Percentiles rank a stretch among this genome's conserved stretches.
These are phyloP conservation scores for Carcharodon carcharias DNA, from an alignment of 2,797 vertebrate genomes.

Conservation along the genomic window DNA sequence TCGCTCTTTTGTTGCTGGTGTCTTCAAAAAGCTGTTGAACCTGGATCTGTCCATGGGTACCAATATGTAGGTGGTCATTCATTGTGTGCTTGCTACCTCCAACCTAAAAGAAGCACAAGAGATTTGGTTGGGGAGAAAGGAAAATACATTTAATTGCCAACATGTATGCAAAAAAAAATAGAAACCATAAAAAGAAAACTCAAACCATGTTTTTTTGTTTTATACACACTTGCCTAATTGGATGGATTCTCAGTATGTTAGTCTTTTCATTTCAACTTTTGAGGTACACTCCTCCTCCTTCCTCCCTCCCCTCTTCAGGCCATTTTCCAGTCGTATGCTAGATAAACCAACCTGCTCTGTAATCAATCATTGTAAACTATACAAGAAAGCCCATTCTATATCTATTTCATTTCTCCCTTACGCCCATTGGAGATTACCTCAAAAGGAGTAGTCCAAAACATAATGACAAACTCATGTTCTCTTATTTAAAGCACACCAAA, in stretches of 20 bases:
- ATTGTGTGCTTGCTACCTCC: slow-evolving; percentile 79
- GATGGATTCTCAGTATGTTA: background rate
- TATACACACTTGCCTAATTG: background rate
- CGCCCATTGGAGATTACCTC: background rate
- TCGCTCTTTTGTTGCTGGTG: slow-evolving; percentile 84
- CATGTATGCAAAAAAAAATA: background rate
- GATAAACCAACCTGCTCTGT: background rate
- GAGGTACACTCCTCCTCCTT: background rate
- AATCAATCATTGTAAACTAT: background rate
- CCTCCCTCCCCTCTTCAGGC: background rate
- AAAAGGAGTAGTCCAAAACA: background rate
- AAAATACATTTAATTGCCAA: slow-evolving; percentile 32
- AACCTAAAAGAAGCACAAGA: slow-evolving; percentile 59
- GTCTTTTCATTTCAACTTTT: background rate
- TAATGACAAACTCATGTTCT: background rate
- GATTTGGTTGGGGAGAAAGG: slow-evolving; percentile 43
- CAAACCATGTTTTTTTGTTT: background rate
- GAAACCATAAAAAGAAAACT: background rate
- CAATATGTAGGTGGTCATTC: slow-evolving; percentile 78
- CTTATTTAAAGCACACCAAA: background rate
- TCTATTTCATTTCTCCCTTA: background rate
- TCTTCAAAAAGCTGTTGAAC: slow-evolving; percentile 89
- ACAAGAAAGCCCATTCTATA: background rate
- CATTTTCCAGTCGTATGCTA: background rate
- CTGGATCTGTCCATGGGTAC: slow-evolving; percentile 75